Percentiles rank a stretch among this genome's conserved stretches.
Evolutionary conservation across 2,113 vertebrate genomes (phyloP).

Genomic region (rat (Rattus norvegicus)): DNA sequence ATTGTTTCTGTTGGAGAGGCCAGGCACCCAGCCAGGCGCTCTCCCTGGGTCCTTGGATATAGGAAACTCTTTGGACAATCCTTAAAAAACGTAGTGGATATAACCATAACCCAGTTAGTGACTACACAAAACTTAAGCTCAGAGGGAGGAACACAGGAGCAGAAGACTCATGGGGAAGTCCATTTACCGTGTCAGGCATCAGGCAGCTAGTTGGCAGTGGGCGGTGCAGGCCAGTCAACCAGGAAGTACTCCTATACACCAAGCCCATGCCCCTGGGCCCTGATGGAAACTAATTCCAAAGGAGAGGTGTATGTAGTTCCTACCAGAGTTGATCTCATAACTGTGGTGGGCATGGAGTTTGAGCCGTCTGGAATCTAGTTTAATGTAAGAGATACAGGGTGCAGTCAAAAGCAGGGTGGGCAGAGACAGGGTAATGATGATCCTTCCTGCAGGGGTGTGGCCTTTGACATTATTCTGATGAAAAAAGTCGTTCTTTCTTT

Average conservation of each 20-base stretch:
- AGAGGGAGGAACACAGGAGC: neutral
- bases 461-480: neutral
- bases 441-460: neutral
- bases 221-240: neutral
- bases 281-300: neutral
- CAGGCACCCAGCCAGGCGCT: neutral
- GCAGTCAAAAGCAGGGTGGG: neutral
- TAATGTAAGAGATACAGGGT: neutral
- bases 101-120: neutral
- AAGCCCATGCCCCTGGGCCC: neutral
- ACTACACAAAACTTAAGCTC: neutral
- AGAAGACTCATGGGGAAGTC: neutral
- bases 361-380: neutral
- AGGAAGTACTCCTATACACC: neutral
- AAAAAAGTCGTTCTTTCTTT: neutral
- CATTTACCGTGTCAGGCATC: neutral
- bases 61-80: neutral
- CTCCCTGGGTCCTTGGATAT: neutral
- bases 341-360: neutral
- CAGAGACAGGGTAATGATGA: neutral
- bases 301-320: neutral
- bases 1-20: neutral
- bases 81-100: neutral
- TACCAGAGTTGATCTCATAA: neutral
- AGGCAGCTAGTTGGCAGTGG: fast-evolving